Base-by-base conservation (phyloP, 2,888 invertebrate genomes). In the Thecocarcelia acutangulata region DNA sequence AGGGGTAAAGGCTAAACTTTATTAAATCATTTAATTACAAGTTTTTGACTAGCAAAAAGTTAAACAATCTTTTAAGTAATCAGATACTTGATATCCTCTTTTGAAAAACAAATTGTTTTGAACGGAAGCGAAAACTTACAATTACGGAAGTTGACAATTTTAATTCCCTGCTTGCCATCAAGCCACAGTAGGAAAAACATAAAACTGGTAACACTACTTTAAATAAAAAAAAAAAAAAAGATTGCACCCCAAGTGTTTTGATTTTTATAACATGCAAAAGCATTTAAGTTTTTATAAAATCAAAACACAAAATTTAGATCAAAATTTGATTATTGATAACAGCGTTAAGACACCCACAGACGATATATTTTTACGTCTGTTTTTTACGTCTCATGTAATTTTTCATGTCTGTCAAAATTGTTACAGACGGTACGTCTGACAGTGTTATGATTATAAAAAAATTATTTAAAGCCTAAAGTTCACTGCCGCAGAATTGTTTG, bases 71-170 rank as follows among this genome's bases (percentile, higher is more conserved):
- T n/a, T 50, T 46, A 54, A 73, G 84, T 82, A 84, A 84, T 84
- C 85, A 82, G 86, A 86, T 83, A 83, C 84, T 81, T 81, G 68
- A 84, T 86, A 86, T 86, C 86, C 86, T 85, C 83, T 84, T 83
- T 46, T 40, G 13, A 63, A 69, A 56, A 52, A 54, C 46, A 46
- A 73, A 64, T 48, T 54, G 56, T 58, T 40, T 33, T 44, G 12
- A 66, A 84, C 85, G 87, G 86, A 85, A 84, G 84, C 80, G 87
- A 87, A 87, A 87, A 85, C 87, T 85, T 87, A 87, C 87, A 87
- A 87, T 85, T 86, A 85, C 86, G 85, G 85, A 85, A 85, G 81
- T 84, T 69, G 64, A 54, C 63, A 80, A 75, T 75, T 74, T 80
- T 44, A 69, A 68, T 46, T 69, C 40, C 44, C 68, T 50, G 56